phyloP scores from a whole-genome alignment of 2,113 vertebrate species.

The Cynopterus brachyotis region DNA sequence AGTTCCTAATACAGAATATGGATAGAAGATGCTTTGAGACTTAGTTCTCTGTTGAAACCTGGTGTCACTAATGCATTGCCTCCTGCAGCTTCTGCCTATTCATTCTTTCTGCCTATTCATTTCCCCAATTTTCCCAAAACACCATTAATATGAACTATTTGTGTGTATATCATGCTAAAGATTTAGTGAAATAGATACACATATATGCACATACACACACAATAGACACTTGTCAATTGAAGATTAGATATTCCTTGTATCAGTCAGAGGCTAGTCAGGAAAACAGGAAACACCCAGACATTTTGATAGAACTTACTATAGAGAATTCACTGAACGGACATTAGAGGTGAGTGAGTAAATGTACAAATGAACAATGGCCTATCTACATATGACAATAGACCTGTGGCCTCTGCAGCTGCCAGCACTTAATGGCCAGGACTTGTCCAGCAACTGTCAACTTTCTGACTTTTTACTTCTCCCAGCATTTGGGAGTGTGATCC shows the following conservation, averaged over 20 bases:
- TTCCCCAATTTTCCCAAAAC: not conserved
- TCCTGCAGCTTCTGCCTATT: not conserved
- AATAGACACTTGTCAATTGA: not conserved
- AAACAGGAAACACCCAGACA: not conserved
- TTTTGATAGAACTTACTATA: not conserved
- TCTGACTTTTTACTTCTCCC: not conserved
- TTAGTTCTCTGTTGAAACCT: not conserved
- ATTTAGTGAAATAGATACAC: not conserved
- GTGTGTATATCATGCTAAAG: not conserved
- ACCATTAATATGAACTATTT: not conserved
- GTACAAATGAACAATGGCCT: not conserved
- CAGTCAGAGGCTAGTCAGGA: not conserved
- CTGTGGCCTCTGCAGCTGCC: not conserved
- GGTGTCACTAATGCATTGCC: too few species aligned
- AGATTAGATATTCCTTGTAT: not conserved
- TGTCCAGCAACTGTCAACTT: not conserved
- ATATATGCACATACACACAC: too few species aligned
- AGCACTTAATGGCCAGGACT: not conserved
- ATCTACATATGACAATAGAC: not conserved
- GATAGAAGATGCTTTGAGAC: not conserved
- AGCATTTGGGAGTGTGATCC: not conserved
- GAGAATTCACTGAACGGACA: not conserved
- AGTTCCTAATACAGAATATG: not conserved
- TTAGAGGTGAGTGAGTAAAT: not conserved
- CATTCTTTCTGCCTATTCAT: not conserved